Evolutionary conservation across 64 coral and sea anemone genomes (phyloP), one percentile per base, ranked within the genome.

Genomic region (Porites lutea): DNA sequence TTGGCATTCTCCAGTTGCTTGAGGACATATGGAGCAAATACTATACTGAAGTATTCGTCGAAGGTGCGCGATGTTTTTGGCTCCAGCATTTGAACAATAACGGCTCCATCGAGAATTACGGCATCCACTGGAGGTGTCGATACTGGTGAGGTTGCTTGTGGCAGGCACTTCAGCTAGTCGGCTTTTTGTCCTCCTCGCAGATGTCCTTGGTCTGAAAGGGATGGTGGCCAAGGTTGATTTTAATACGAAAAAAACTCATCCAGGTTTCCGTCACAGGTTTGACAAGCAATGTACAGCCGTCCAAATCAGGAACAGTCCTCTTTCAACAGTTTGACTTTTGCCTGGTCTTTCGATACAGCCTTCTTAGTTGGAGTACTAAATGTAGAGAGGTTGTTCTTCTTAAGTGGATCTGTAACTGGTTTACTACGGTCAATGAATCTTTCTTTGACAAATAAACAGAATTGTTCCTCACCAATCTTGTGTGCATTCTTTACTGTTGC

Each of bases 141-240:
- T 58, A 62, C 58, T 62, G 71, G 74, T 50, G 57, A 78, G 71
- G 88, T 70, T 79, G 75, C 63, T 90, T 90, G 88, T 51, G 58
- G 88, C 88, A 79, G 48, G 63, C 88, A 90, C 72, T 79, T 90
- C 47, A 90, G 48, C 60, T 79, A 79, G 88, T 90, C 75, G 4
- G 75, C 74, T 79, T 80, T 90, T 49, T 79, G 74, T 71, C 75
- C 88, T 90, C 88, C 60, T 90, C 88, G 74, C 55, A 90, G 62
- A 61, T 90, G 45, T 49, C 75, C 88, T 58, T 79, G 59, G 27
- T 90, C 75, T 65, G 57, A 60, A 79, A 90, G 57, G 75, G 75
- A 90, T 90, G 88, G 59, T 51, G 75, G 75, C 88, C 88, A 90
- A 66, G 75, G 75, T 67, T 90, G 77, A 90, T 81, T 90, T 68